phyloP scores from a whole-genome alignment of 2,113 vertebrate genomes.

The Bucco capensis region DNA sequence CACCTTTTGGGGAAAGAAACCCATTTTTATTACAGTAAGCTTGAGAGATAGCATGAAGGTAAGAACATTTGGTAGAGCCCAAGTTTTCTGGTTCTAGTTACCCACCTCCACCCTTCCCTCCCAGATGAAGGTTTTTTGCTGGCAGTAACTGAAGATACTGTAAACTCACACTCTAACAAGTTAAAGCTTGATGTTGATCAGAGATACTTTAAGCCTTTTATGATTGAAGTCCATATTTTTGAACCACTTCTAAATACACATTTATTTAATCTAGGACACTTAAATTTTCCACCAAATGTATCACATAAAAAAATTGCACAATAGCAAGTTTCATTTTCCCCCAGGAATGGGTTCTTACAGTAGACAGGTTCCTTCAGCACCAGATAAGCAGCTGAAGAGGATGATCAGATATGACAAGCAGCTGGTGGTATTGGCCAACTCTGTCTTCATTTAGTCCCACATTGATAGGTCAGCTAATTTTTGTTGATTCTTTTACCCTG shows the following conservation, averaged over 20 bases:
- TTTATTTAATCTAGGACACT: constrained; percentile 9
- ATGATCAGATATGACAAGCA: neutral
- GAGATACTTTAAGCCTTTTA: neutral
- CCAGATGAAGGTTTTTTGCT: neutral
- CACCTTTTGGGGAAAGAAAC: neutral
- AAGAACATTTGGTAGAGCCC: neutral
- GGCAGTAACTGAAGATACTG: neutral
- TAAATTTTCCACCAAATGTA: neutral
- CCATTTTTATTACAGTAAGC: neutral
- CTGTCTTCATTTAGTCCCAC: neutral
- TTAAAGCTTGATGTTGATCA: neutral
- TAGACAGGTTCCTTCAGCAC: neutral
- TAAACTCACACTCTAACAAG: neutral
- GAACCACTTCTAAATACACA: neutral
- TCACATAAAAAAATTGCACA: neutral
- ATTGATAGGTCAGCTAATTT: neutral
- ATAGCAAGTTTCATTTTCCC: neutral
- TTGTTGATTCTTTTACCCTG: neutral
- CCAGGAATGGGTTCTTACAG: neutral
- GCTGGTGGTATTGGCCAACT: neutral
- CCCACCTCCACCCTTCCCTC: neutral
- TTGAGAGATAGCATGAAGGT: neutral
- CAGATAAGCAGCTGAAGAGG: neutral
- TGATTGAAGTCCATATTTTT: neutral
- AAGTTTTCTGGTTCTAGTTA: neutral